Evolutionary conservation across 2,888 invertebrate species (phyloP).

Genomic region (Athalia cordata): DNA sequence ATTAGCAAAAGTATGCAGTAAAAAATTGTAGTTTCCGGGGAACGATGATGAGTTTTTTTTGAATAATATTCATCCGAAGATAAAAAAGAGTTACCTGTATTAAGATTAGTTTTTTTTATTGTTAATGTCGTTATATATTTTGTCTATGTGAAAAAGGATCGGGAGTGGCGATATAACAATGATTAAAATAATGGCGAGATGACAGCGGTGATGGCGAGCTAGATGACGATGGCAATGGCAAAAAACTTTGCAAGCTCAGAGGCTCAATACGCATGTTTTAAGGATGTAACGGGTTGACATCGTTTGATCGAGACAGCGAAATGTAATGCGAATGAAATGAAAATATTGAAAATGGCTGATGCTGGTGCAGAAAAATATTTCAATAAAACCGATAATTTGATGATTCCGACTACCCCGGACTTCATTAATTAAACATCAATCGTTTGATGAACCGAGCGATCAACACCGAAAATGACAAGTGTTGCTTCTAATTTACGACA

Average conservation of each 20-base stretch:
- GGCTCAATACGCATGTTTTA: not conserved
- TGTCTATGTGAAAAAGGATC: not conserved
- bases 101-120: too few relatives aligned
- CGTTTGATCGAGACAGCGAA: conserved; percentile 24
- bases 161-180: conserved; percentile 1
- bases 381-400: conserved; percentile 20
- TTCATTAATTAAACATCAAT: too few relatives aligned
- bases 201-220: conserved; percentile 35
- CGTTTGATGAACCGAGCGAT: not conserved
- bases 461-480: conserved; percentile 39
- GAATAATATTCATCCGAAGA: too few relatives aligned
- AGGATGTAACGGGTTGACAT: conserved; percentile 9
- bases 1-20: conserved; percentile 7
- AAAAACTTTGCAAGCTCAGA: not conserved
- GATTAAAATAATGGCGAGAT: conserved; percentile 30
- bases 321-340: conserved; percentile 31
- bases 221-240: conserved; percentile 42
- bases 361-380: conserved; percentile 27
- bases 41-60: too few relatives aligned
- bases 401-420: not conserved
- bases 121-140: too few relatives aligned
- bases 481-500: conserved; percentile 38
- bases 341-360: conserved; percentile 34
- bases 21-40: too few relatives aligned
- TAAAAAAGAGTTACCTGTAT: too few relatives aligned